Base-by-base conservation (phyloP, 1,140 invertebrate species). In the Homarus americanus region DNA sequence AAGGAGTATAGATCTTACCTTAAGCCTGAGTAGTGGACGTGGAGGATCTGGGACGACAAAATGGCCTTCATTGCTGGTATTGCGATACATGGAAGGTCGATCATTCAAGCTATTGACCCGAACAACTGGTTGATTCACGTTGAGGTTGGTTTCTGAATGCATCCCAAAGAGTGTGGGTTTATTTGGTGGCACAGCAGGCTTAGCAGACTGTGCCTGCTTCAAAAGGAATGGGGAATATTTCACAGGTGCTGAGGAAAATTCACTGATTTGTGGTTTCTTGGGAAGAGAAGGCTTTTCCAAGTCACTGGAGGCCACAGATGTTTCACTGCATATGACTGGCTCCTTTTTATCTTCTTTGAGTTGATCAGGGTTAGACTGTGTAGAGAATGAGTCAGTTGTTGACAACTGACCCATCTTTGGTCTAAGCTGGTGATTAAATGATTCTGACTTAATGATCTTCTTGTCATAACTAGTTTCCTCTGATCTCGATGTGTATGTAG, bases 391-490 rank as follows among this genome's bases (percentile, higher is more conserved):
- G 12, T 82, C 79, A 2, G 53, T 63, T 53, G 58, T 58, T 9
- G 53, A 63, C 15, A 83, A 38, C 28, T 58, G 49, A 58, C 28
- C 58, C 15, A 32, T 5, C 28, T 69, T 69, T 32, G 63, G 63
- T 69, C 24, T 69, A 17, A 69, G 5, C 63, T 69, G n/a, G 40
- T 84, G 88, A 15, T 32, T 87, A 24, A 92, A 91, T 5, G 92
- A 91, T 0, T 90, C 92, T 32, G 90, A 86, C 66, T 85, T 87
- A 5, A 53, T 58, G 4, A 93, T 41, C 66, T 92, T 92, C 36
- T 91, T 84, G 41, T 91, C 90, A 80, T 93, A 93, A 83, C 92
- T 91, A 0, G 38, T 89, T 53, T 93, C 89, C 28, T 91, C 85
- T 34, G 92, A 78, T 7, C 92, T 58, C 0, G 92, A 93, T n/a